Percentiles rank a stretch among this genome's conserved stretches.
These are phyloP conservation scores for Pangasius larnaudii DNA, from an alignment of 2,797 vertebrate species.

Conservation along the genomic window DNA sequence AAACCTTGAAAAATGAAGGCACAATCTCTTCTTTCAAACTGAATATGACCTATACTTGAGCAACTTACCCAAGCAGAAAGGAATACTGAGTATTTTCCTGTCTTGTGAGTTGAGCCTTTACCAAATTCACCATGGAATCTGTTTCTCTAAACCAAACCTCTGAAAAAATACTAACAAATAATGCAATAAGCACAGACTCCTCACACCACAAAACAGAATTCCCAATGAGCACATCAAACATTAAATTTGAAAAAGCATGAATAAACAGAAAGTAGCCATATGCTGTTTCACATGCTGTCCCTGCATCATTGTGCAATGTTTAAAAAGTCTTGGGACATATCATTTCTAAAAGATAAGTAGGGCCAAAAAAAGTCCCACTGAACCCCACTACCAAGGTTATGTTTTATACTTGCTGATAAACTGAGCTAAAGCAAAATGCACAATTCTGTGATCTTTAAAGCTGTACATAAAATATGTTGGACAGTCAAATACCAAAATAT, in stretches of 20 bases:
- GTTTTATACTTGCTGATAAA: constrained; percentile 7
- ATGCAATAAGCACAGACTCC: background rate
- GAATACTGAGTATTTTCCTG: constrained; percentile 28
- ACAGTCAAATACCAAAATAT: background rate
- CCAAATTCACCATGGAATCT: constrained; percentile 27
- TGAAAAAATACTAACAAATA: background rate
- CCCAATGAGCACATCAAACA: background rate
- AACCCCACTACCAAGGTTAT: constrained; percentile 23
- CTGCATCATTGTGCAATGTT: constrained; percentile 14
- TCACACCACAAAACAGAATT: background rate
- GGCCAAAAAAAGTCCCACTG: background rate
- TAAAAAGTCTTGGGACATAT: constrained; percentile 1
- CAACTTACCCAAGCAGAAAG: constrained; percentile 36
- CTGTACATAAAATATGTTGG: background rate
- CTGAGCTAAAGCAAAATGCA: background rate
- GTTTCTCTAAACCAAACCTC: background rate
- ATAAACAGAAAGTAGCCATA: constrained; percentile 15
- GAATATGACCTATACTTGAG: background rate
- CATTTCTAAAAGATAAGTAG: constrained; percentile 11
- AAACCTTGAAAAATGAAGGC: background rate
- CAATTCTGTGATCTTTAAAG: background rate
- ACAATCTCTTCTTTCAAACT: background rate
- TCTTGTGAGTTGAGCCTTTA: constrained; percentile 18
- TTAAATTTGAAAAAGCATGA: background rate
- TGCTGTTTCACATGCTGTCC: constrained; percentile 35